These are phyloP conservation scores for Caiman crocodilus DNA, from an alignment of 2,797 vertebrate genomes.

Conservation along the genomic window DNA sequence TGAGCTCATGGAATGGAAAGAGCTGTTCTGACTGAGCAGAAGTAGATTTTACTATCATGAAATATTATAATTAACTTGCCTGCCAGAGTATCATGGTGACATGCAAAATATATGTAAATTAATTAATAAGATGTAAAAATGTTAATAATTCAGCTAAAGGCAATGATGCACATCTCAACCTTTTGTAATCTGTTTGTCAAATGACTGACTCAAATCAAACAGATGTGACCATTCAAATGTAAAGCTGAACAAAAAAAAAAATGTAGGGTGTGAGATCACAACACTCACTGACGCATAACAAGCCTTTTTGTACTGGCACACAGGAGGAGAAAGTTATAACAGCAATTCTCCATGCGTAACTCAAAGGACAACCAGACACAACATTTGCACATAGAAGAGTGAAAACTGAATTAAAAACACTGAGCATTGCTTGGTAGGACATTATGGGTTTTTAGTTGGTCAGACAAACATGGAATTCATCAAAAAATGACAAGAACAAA, in stretches of 20 bases:
- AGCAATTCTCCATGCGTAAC: background rate
- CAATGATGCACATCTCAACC: background rate
- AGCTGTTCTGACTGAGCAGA: background rate
- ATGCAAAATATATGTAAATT: accelerated
- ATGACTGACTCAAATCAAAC: background rate
- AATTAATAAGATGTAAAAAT: background rate
- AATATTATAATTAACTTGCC: background rate
- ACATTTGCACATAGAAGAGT: background rate
- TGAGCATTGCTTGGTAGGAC: background rate
- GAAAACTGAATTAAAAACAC: background rate
- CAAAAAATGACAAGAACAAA: too few species aligned
- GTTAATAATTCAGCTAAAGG: background rate
- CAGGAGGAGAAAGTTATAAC: background rate
- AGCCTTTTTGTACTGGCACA: background rate
- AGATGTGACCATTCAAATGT: background rate
- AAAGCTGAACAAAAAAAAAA: background rate
- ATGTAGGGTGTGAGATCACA: background rate
- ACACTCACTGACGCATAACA: background rate
- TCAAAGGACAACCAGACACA: background rate
- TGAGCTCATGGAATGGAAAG: background rate
- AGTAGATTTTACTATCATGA: background rate
- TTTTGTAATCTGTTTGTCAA: background rate
- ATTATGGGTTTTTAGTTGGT: too few species aligned
- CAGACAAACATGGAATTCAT: too few species aligned
- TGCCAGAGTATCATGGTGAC: accelerated